These are phyloP conservation scores for Gymnoscelis rufifasciata DNA, from an alignment of 2,888 invertebrate genomes.

Conservation along the genomic window DNA sequence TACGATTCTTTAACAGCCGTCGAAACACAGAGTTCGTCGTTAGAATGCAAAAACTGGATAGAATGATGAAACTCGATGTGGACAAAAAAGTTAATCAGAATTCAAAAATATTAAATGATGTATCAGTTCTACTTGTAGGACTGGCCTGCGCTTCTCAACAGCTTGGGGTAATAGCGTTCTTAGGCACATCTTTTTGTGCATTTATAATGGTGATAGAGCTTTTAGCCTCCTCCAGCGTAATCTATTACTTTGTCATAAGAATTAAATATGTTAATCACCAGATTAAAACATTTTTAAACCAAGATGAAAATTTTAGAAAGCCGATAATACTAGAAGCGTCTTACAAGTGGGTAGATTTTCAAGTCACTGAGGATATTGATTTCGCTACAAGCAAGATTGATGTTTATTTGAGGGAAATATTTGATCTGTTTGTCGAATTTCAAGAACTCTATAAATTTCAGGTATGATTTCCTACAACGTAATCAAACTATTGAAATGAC, in stretches of 20 bases:
- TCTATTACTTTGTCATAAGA: conserved; percentile 44
- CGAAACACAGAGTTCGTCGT: conserved; percentile 45
- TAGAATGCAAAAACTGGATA: conserved; percentile 51
- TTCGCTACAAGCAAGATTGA: conserved; percentile 39
- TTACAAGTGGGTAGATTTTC: neutral
- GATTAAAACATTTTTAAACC: conserved; percentile 42
- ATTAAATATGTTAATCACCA: conserved; percentile 48
- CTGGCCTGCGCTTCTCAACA: conserved; percentile 12
- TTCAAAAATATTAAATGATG: conserved; percentile 29
- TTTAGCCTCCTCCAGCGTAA: conserved; percentile 38
- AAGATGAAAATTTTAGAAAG: conserved; percentile 20
- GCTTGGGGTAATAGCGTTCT: conserved; percentile 19
- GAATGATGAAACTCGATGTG: conserved; percentile 44
- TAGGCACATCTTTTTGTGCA: conserved; percentile 32
- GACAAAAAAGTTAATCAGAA: conserved; percentile 35
- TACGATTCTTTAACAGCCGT: conserved; percentile 45
- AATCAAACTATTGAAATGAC: neutral
- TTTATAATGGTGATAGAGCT: conserved; percentile 43
- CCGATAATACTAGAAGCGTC: conserved; percentile 21
- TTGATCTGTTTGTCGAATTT: conserved; percentile 37
- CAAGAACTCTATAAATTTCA: conserved; percentile 41
- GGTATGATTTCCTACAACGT: conserved; percentile 30
- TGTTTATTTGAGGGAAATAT: conserved; percentile 38
- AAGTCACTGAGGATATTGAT: conserved; percentile 35
- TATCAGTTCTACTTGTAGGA: conserved; percentile 23